Evolutionary conservation across 2,888 invertebrate genomes (phyloP).

Genomic region (Chorisops tibialis): DNA sequence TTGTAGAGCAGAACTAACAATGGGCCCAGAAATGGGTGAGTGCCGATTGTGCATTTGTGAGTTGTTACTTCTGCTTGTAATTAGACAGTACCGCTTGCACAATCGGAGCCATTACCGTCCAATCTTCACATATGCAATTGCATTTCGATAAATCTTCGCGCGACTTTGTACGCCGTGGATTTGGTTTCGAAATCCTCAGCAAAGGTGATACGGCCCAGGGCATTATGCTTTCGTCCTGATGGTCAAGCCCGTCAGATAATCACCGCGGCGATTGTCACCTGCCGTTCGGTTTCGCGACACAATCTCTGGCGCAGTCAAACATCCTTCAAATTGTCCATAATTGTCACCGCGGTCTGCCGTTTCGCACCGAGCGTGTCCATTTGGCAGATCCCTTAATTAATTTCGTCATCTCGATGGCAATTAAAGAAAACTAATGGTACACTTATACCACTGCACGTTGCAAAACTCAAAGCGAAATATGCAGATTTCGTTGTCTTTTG

Average conservation of each 20-base stretch:
- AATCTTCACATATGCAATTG: not conserved
- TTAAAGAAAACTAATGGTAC: conserved; percentile 20
- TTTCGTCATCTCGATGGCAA: conserved; percentile 18
- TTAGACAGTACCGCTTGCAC: not conserved
- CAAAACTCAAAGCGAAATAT: not conserved
- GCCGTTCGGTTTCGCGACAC: conserved; percentile 16
- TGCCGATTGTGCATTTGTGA: conserved; percentile 4
- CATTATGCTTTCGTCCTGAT: too few species aligned
- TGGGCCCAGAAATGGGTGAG: not conserved
- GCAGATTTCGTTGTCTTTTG: not conserved
- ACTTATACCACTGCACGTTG: not conserved
- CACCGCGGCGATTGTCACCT: conserved; percentile 19
- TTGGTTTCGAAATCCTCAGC: too few species aligned
- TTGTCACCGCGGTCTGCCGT: conserved; percentile 6
- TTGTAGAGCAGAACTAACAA: conserved; percentile 18
- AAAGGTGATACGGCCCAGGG: too few species aligned
- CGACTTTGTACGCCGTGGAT: not conserved
- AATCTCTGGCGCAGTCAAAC: conserved; percentile 15
- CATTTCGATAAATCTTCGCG: conserved; percentile 1
- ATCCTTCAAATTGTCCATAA: conserved; percentile 24
- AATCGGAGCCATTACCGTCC: too few species aligned
- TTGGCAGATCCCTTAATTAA: conserved; percentile 25
- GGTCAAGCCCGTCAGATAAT: conserved; percentile 2
- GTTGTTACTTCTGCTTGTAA: conserved; percentile 1
- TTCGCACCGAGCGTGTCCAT: conserved; percentile 15